These are phyloP conservation scores for Drosophila varians DNA, from an alignment of 1,140 invertebrate species.

Conservation along the genomic window DNA sequence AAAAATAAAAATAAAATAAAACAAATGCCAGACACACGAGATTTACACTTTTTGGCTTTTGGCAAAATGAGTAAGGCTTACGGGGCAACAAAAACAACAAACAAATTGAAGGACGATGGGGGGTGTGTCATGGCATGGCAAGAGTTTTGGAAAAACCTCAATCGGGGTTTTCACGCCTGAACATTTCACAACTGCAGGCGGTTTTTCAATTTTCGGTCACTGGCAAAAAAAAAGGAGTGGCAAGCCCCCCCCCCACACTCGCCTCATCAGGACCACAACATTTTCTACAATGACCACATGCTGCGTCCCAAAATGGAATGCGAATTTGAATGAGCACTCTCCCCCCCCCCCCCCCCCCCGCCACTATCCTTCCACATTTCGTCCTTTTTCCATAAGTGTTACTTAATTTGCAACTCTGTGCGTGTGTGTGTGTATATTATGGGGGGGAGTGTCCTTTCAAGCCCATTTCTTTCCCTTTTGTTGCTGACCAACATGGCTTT, in stretches of 20 bases:
- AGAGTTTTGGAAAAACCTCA: conserved; percentile 51
- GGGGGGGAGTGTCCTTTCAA: not conserved
- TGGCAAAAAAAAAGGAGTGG: conserved; percentile 42
- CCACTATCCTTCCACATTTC: no score
- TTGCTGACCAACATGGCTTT: conserved; percentile 46
- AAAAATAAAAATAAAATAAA: no score
- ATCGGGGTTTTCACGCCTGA: conserved; percentile 77
- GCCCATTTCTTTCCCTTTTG: not conserved
- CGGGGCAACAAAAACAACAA: not conserved
- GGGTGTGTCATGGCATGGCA: no score
- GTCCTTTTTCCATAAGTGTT: conserved; percentile 69
- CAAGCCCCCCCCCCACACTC: conserved; percentile 24
- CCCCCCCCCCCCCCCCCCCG: no score
- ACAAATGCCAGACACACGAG: conserved; percentile 47
- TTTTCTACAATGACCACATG: conserved; percentile 41
- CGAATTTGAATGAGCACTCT: conserved; percentile 60
- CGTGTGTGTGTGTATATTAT: no score
- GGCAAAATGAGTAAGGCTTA: conserved; percentile 54
- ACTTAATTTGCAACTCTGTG: conserved; percentile 66
- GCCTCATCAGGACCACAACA: not conserved
- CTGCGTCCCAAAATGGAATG: conserved; percentile 71
- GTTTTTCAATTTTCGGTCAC: conserved; percentile 78
- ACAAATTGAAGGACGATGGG: not conserved
- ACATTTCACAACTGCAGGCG: conserved; percentile 81
- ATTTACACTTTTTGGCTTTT: conserved; percentile 78